Base-by-base conservation (phyloP, 2,113 vertebrate species). In the Pseudonaja textilis region DNA sequence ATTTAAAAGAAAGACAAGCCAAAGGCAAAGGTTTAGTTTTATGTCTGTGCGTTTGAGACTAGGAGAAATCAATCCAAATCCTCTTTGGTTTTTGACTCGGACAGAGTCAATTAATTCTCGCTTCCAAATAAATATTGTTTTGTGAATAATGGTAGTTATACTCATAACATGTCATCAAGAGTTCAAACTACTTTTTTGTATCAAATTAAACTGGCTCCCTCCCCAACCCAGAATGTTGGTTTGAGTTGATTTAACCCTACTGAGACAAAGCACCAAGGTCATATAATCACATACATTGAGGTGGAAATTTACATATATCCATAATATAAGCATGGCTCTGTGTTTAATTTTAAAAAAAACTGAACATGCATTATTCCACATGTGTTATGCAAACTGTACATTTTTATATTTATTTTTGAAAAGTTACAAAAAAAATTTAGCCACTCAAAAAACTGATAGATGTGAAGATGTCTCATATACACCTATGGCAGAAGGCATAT, bases 1-100 rank as follows among this genome's bases (percentile, higher is more conserved):
- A 89, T 87, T 89, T 94, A 94, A 95, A 95, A 94, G 85, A 74
- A 64, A 94, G 14, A 89, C 81, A 50, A 56, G 5, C 55, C 90
- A 87, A 91, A 89, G n/a, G 34, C 14, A 64, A 50, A 89, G 26
- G 26, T 89, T 96, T 88, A 91, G 92, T 93, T 91, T 26, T 74
- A 95, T 91, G 81, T 50, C 91, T 96, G 85, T 39, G n/a, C 86
- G n/a, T 26, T 34, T 26, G 54, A 93, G 59, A 29, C 7, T 94
- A n/a, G 88, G 10, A 85, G 23, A 89, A 93, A 91, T 88, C 26
- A 91, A 92, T 91, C 90, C 25, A 52, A 55, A 23, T 90, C 39
- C 89, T 92, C 94, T 94, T 91, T 91, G 89, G 34, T 87, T 93
- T 85, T 74, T 26, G 22, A 42, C 50, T 12, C 4, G 55, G 89